Conservation (phyloP, 2,797 vertebrate species). For the Falco concolor region DNA sequence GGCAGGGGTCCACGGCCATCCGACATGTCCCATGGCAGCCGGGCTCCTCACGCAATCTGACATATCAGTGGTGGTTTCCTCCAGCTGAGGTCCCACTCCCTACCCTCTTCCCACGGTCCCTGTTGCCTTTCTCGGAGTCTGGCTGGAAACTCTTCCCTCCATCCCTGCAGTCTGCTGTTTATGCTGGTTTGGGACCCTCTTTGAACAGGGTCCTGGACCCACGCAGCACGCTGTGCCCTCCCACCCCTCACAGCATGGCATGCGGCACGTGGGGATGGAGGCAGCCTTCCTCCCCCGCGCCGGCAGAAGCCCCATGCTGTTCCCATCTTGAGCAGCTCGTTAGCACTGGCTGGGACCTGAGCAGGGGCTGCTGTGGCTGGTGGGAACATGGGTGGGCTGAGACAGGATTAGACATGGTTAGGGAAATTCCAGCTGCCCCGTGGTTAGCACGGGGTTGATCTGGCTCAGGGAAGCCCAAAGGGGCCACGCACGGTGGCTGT, state of each 20-base stretch:
- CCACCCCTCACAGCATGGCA: rapidly evolving
- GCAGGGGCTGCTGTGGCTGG: background rate
- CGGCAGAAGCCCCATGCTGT: rapidly evolving
- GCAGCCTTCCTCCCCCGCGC: background rate
- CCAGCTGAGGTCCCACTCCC: background rate
- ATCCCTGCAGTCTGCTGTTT: background rate
- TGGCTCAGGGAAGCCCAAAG: background rate
- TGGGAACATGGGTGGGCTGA: background rate
- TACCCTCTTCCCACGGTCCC: background rate
- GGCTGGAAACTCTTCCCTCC: background rate
- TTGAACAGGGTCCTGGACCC: background rate
- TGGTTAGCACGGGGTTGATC: background rate
- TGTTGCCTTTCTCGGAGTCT: background rate
- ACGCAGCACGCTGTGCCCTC: background rate
- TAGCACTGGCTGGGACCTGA: background rate
- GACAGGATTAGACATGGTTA: background rate
- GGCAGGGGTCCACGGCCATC: background rate
- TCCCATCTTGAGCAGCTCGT: background rate
- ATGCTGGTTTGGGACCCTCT: background rate
- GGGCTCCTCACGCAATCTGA: rapidly evolving
- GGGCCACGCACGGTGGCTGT: rapidly evolving
- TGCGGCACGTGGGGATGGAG: rapidly evolving
- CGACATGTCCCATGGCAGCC: rapidly evolving
- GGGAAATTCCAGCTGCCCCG: background rate
- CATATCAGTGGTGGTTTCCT: rapidly evolving